Conservation (phyloP, 2,797 vertebrate species). For the Molossus molossus region DNA sequence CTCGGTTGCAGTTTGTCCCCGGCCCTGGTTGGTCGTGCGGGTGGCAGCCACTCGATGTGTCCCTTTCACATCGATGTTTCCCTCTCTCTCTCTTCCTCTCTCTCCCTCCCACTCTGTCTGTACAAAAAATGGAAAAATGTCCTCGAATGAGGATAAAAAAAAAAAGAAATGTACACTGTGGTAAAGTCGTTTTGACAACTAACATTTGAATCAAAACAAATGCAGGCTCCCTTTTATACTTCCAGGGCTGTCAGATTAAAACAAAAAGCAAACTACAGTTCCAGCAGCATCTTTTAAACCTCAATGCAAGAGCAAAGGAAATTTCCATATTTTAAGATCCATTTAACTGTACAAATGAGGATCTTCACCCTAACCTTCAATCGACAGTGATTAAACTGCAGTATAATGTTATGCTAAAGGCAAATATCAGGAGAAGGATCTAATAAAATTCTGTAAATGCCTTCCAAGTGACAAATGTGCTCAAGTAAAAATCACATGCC, state of each 20-base stretch:
- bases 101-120: too few species aligned
- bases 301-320: neutral
- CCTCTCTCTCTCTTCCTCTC: too few species aligned
- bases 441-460: neutral
- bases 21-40: too few species aligned
- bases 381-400: neutral
- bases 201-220: neutral
- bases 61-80: too few species aligned
- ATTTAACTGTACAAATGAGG: neutral
- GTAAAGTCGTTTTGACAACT: neutral
- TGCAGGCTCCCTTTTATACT: neutral
- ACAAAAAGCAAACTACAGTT: neutral
- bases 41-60: too few species aligned
- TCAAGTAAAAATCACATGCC: neutral
- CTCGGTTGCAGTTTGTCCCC: too few species aligned
- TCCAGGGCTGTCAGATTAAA: neutral
- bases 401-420: neutral
- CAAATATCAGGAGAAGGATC: neutral
- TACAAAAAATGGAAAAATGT: too few species aligned
- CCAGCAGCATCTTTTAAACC: conserved; percentile 6
- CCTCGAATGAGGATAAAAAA: too few species aligned
- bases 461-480: neutral
- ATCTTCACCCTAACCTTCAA: neutral
- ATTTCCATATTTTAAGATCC: neutral
- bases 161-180: neutral